Evolutionary conservation across 1,140 invertebrate species (phyloP), one percentile per base, ranked within the genome.

Genomic region (Drosophila lacteicornis): DNA sequence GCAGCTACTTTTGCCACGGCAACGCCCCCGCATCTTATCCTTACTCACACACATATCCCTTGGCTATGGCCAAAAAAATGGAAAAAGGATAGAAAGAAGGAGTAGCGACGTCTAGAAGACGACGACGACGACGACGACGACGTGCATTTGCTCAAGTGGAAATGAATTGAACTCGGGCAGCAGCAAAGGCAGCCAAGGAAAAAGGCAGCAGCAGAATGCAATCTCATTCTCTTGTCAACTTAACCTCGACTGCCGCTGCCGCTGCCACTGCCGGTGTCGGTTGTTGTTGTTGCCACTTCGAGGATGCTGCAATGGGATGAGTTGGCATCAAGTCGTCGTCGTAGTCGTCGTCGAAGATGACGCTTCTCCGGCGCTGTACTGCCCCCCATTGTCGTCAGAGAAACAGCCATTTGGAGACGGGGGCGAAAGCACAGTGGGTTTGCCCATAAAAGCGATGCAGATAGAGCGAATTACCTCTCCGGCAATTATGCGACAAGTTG

Each of bases 201-300:
- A 62, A 62, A 27, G 22, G 47, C 27, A 58, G 51, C 80, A 70
- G 74, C 65, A 79, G 71, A 90, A 88, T 88, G 85, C 85, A 88
- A 88, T 88, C 85, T 88, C 81, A 81, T 90, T 90, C 84, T 88
- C 86, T 88, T 88, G 85, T 90, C 85, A 88, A 88, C 85, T 90
- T 90, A 88, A 90, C 85, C 85, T 88, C 85, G 75, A 65, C 85
- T 77, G 76, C 59, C 61, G 65, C 19, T 19, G 19, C 19, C 19
- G 19, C 57, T 58, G 51, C 59, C 53, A 60, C 55, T 55, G 17
- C 15, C 17, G 42, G 17, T 33, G 30, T 9, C 15, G 15, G 13
- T 17, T 53, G 49, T 25, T 12, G 57, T 7, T 47, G 47, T 13
- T 19, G 66, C 22, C 71, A 49, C 59, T 40, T 57, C 51, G 67